These are phyloP conservation scores for Sarcophaga variegata DNA, from an alignment of 2,888 invertebrate genomes.

Conservation along the genomic window DNA sequence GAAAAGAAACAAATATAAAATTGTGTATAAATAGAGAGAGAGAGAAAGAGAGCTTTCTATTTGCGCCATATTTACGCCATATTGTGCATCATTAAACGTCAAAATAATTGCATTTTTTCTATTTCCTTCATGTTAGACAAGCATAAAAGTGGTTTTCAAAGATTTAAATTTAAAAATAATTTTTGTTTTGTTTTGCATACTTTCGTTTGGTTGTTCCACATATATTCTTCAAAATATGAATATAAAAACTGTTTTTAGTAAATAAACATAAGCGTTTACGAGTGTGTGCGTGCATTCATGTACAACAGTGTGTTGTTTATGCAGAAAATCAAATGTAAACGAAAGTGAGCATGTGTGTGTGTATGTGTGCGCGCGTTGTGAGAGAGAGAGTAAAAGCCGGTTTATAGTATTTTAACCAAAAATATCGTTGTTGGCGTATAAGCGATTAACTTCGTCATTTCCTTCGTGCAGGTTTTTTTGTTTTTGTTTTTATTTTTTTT, in stretches of 20 bases:
- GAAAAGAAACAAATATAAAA: too few species aligned
- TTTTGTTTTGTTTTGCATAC: too few species aligned
- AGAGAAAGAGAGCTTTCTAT: too few species aligned
- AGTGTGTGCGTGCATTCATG: background rate
- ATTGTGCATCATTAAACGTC: background rate
- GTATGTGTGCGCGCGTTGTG: background rate
- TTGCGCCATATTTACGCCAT: background rate
- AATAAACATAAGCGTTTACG: background rate
- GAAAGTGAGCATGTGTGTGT: background rate
- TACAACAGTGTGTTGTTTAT: too few species aligned
- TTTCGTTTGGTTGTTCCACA: too few species aligned
- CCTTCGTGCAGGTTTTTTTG: conserved; percentile 42
- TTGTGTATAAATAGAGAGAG: too few species aligned
- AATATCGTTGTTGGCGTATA: conserved; percentile 45
- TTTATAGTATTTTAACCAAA: conserved; percentile 51
- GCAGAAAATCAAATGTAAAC: too few species aligned
- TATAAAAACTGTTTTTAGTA: too few species aligned
- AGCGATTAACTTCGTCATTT: conserved; percentile 53
- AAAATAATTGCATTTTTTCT: conserved; percentile 12
- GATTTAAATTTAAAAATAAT: conserved; percentile 28
- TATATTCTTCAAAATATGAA: too few species aligned
- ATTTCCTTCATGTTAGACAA: background rate
- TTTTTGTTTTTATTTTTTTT: background rate
- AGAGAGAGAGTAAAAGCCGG: too few species aligned
- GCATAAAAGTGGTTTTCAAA: conserved; percentile 37